phyloP scores from a whole-genome alignment of 2,797 vertebrate genomes.

The Darevskia nairensis region DNA sequence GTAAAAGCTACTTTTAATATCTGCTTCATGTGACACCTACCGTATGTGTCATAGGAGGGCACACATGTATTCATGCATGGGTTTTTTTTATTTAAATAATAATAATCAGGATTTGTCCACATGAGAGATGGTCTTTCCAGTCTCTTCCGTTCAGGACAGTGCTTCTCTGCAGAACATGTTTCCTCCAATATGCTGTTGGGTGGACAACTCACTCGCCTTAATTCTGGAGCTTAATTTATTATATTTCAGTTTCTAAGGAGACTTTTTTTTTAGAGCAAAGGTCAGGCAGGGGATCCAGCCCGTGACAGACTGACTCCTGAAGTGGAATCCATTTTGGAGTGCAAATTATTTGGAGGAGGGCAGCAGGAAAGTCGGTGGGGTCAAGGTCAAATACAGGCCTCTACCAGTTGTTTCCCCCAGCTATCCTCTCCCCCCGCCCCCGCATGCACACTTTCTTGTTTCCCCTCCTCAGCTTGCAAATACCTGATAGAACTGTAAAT shows the following conservation, averaged over 20 bases:
- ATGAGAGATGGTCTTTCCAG: background rate
- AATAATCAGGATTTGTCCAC: conserved; percentile 17
- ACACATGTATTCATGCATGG: conserved; percentile 55
- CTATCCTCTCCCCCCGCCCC: too few relatives aligned
- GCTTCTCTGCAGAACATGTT: background rate
- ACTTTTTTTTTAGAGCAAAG: background rate
- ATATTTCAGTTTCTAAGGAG: background rate
- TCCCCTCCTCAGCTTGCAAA: conserved; percentile 67
- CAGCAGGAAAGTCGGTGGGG: background rate
- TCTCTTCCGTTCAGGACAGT: background rate
- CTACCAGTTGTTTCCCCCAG: background rate
- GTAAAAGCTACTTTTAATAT: conserved; percentile 63
- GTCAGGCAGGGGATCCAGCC: background rate
- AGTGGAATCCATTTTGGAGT: background rate
- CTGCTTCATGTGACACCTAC: conserved; percentile 51
- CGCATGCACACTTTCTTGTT: conserved; percentile 36
- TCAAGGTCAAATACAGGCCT: too few relatives aligned
- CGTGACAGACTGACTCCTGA: background rate
- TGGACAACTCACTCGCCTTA: background rate
- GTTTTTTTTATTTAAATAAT: background rate
- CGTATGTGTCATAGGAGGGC: conserved; percentile 24
- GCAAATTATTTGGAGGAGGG: background rate
- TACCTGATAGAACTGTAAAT: conserved; percentile 69
- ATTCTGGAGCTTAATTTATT: background rate
- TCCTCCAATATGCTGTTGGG: background rate